Evolutionary conservation across 2,797 vertebrate species (phyloP), one percentile per base, ranked within the genome.

Genomic region (Poecilia velifera): DNA sequence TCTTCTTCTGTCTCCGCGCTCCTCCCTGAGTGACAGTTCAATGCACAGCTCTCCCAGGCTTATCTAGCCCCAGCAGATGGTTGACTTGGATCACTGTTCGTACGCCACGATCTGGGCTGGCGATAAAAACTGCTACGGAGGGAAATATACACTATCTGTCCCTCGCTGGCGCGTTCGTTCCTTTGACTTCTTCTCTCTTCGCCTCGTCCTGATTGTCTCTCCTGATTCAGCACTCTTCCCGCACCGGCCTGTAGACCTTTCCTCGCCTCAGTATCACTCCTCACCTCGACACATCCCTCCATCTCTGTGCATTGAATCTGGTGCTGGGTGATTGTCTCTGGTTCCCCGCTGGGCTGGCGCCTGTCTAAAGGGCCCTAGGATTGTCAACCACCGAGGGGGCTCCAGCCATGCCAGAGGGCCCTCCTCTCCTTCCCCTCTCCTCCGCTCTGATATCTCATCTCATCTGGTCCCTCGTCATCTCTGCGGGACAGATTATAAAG

Each of bases 1-100:
- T 86, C 81, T 86, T 85, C 84, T 84, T 81, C 86, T 86, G 85
- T 91, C 80, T 78, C 89, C 74, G 81, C 82, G 47, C 92, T 90
- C 88, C 90, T 97, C 96, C 95, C 96, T 97, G 96, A 96, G 96
- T 98, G 97, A 98, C 97, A 98, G 97, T 97, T 97, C 97, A 97
- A 96, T 97, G 96, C 97, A 97, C 96, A 94, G 97, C 97, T 97
- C 97, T 97, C 96, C 94, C 96, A 97, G 84, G 97, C 98, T 98
- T 99, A 99, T 98, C 98, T 98, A 96, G 96, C 97, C 97, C 96
- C 97, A 98, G 97, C 98, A 99, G 97, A 98, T 99, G 98, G 98
- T 97, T 97, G 97, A 97, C 97, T 98, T 99, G 98, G 98, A 99
- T 98, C 97, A 97, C 97, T 98, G 97, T 97, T 97, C 97, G 97